A percentile compares a stretch with the other conserved stretches of the same genome.
Evolutionary conservation across 2,797 vertebrate species (phyloP).

Genomic region (Galagoides demidoff): DNA sequence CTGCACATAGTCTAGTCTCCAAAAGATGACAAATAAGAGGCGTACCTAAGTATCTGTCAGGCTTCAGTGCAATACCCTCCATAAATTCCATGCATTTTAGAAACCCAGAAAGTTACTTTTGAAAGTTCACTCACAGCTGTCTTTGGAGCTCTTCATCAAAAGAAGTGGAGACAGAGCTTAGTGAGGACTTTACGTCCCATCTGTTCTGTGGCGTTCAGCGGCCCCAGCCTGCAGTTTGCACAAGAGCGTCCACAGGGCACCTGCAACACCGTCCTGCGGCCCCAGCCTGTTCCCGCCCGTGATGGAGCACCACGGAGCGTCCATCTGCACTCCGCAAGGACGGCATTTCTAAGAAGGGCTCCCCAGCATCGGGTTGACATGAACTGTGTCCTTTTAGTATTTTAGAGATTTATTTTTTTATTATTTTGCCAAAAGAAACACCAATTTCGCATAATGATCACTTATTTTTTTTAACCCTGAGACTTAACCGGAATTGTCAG

Average conservation of each 20-base stretch:
- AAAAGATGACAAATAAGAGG: constrained; percentile 64
- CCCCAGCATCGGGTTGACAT: constrained; percentile 75
- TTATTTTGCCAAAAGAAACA: constrained; percentile 76
- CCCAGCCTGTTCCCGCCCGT: constrained; percentile 1
- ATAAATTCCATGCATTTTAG: constrained; percentile 54
- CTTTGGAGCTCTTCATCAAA: constrained; percentile 66
- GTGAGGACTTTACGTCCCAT: constrained; percentile 69
- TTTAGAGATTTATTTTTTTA: constrained; percentile 50
- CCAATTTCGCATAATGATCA: constrained; percentile 49
- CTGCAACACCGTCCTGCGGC: background rate
- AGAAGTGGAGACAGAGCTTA: constrained; percentile 53
- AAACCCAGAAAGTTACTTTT: constrained; percentile 72
- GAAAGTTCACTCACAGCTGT: constrained; percentile 72
- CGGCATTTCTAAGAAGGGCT: background rate
- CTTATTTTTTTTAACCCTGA: constrained; percentile 68
- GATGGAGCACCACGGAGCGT: constrained; percentile 68
- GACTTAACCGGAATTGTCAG: constrained; percentile 7
- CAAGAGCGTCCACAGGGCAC: constrained; percentile 30
- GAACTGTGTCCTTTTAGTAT: constrained; percentile 67
- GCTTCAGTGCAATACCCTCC: constrained; percentile 33
- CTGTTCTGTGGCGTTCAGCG: constrained; percentile 72
- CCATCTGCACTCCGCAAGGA: constrained; percentile 57
- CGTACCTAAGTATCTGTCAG: constrained; percentile 51
- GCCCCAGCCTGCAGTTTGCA: constrained; percentile 63
- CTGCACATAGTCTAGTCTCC: constrained; percentile 39